Conservation (phyloP, 64 coral and sea anemone species). For the Actinia equina region DNA sequence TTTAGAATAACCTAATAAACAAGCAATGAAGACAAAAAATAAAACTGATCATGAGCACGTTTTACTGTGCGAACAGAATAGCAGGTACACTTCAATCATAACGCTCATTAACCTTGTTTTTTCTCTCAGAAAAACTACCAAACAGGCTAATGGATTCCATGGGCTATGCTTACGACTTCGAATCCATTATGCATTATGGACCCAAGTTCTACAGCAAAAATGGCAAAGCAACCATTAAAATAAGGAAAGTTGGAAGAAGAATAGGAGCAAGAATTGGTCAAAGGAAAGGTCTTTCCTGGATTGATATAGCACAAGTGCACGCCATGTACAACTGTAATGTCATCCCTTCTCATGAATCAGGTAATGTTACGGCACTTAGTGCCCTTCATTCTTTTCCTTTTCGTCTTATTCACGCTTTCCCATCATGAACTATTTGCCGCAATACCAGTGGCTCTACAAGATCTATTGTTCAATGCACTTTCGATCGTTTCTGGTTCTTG, state of each 20-base stretch:
- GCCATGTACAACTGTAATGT: constrained; percentile 94
- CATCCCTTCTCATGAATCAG: constrained; percentile 65
- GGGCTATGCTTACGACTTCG: constrained; percentile 88
- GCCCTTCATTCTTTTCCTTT: no score
- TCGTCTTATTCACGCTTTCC: no score
- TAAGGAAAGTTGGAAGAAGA: constrained; percentile 71
- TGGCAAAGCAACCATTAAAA: constrained; percentile 69
- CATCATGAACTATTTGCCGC: no score
- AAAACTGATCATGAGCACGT: neutral
- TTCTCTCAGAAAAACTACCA: constrained; percentile 75
- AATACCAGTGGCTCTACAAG: no score
- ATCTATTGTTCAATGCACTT: no score
- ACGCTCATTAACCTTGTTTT: neutral
- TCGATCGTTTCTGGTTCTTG: no score
- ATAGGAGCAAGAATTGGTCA: constrained; percentile 80
- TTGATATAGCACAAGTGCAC: constrained; percentile 89
- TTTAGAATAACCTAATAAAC: neutral
- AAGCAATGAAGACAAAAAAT: neutral
- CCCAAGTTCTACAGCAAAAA: constrained; percentile 89
- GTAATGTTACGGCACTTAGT: constrained; percentile 22
- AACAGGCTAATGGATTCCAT: constrained; percentile 79
- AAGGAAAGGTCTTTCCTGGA: constrained; percentile 74
- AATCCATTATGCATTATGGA: constrained; percentile 98
- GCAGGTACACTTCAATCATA: neutral
- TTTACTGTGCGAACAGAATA: neutral